A percentile compares a stretch with the other conserved stretches of the same genome.
Evolutionary conservation across 2,888 invertebrate genomes (phyloP).

Genomic region (Orchesella flavescens): DNA sequence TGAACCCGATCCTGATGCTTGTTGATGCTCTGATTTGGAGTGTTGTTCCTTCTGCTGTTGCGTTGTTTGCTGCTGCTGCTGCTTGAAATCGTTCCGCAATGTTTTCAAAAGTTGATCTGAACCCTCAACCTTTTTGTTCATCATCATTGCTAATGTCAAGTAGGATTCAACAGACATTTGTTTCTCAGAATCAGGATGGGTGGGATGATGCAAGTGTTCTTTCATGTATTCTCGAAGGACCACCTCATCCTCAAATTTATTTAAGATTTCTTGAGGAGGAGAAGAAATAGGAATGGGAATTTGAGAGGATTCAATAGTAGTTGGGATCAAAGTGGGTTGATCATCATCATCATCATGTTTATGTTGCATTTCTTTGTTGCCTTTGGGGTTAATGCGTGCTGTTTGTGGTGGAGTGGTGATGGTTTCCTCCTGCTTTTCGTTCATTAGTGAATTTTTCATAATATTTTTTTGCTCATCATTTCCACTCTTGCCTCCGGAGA

Average conservation of each 20-base stretch:
- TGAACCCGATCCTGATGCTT: not conserved
- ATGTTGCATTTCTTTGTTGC: not conserved
- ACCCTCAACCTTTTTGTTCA: not conserved
- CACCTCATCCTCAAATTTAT: not conserved
- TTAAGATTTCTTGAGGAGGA: not conserved
- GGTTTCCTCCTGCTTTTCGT: not conserved
- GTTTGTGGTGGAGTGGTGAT: too few relatives aligned
- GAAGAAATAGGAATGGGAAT: not conserved
- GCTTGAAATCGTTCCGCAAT: not conserved
- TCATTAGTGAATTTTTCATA: constrained; percentile 10
- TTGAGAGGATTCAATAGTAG: not conserved
- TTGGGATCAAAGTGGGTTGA: constrained; percentile 8
- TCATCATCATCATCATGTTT: constrained; percentile 1
- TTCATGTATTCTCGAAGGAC: not conserved
- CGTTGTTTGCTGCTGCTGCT: not conserved
- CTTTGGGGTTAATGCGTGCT: not conserved
- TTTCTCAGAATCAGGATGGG: not conserved
- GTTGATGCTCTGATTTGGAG: not conserved
- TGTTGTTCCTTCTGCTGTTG: not conserved
- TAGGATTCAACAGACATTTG: too few relatives aligned
- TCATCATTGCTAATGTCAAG: not conserved
- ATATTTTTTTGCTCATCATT: not conserved
- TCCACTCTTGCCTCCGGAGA: constrained; percentile 4
- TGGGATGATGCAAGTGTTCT: not conserved
- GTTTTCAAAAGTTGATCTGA: constrained; percentile 12